Base-by-base conservation (phyloP, 1,140 invertebrate species). In the Drosophila subpulchrella region DNA sequence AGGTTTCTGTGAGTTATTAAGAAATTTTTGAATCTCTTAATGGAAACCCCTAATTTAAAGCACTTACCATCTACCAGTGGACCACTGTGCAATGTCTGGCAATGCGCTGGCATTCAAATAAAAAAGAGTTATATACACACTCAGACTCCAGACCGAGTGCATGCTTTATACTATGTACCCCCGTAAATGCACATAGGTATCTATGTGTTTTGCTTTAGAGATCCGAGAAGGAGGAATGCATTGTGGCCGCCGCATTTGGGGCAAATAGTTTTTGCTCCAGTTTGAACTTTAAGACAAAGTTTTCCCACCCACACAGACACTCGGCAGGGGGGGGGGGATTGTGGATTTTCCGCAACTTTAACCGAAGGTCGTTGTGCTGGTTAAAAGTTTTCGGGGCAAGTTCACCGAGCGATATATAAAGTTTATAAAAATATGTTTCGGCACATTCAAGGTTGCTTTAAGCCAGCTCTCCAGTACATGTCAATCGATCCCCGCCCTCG, bases 241-340 rank as follows among this genome's bases (percentile, higher is more conserved):
- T 79, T 79, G 77, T 81, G 61, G 76, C 76, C 62, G 56, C 77
- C 74, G 61, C 75, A 81, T 86, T 74, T 90, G 78, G 86, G 86
- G 88, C 88, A 90, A 90, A 90, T 90, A 90, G 88, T 90, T 81
- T 82, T 78, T 90, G 86, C 76, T 90, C 85, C 67, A 90, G 81
- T 90, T 90, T 85, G 67, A 81, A 75, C 82, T 90, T 90, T 79
- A 86, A 90, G 78, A 81, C 81, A 90, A 90, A 90, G 82, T 81
- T 78, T 61, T 46, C 63, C 70, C 53, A 32, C 53, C 54, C 56
- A 59, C 36, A 34, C 54, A 36, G 13, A 42, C 36, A 50, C 17
- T 44, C n/a, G 41, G n/a, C n/a, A n/a, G 2, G 24, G 51, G 30
- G 34, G 27, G n/a, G 12, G 13, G 3, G 20, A 11, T 1, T 8